A percentile compares a stretch with the other conserved stretches of the same genome.
Conservation (phyloP, 2,797 vertebrate species). For the Podarcis lilfordi region DNA sequence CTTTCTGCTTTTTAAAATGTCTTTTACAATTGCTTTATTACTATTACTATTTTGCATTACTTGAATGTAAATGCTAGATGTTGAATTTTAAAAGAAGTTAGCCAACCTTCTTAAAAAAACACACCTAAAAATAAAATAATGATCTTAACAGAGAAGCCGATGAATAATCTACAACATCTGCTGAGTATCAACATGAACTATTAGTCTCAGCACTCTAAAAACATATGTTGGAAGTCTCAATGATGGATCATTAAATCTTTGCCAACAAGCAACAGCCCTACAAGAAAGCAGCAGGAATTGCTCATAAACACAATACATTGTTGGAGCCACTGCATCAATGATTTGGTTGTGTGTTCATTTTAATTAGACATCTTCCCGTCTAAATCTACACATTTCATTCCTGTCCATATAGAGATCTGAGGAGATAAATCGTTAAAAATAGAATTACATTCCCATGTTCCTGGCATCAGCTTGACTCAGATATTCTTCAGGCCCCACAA, state of each 20-base stretch:
- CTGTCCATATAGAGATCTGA: background rate
- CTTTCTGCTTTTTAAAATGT: background rate
- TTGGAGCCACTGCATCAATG: constrained; percentile 1
- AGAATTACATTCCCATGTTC: constrained; percentile 96
- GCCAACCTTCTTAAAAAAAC: background rate
- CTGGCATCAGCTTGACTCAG: constrained; percentile 95
- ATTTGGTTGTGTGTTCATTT: background rate
- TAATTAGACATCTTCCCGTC: background rate
- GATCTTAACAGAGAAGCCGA: background rate
- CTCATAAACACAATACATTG: background rate
- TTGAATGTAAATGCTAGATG: background rate
- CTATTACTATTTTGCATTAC: background rate
- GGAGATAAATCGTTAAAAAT: constrained; percentile 33
- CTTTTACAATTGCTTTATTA: background rate
- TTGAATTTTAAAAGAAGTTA: background rate
- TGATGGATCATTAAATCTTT: constrained; percentile 9
- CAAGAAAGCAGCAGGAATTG: constrained; percentile 1
- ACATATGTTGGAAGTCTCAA: constrained; percentile 19
- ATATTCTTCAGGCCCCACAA: constrained; percentile 95
- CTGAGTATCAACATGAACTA: constrained; percentile 8
- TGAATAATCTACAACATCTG: constrained; percentile 17
- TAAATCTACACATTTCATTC: background rate
- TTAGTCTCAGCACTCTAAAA: background rate
- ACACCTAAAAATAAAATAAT: background rate
- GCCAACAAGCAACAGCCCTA: constrained; percentile 25